phyloP scores from a whole-genome alignment of 2,113 vertebrate species.

The Cacatua alba region DNA sequence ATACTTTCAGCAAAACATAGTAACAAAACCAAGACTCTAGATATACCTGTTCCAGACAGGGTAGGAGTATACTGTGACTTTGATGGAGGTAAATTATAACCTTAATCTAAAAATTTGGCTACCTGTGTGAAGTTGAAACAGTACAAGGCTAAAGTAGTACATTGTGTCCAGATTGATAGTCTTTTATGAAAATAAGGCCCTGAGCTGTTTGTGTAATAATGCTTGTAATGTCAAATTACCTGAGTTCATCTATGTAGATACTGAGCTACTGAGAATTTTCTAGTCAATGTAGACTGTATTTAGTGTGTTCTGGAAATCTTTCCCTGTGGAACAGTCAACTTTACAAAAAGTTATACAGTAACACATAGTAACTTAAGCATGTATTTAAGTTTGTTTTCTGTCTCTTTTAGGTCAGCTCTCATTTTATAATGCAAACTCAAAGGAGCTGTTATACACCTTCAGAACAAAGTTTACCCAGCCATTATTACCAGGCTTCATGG shows the following conservation, averaged over 20 bases:
- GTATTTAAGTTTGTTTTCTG: not conserved
- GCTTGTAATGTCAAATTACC: not conserved
- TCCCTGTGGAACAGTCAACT: not conserved
- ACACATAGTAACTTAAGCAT: not conserved
- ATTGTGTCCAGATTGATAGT: not conserved
- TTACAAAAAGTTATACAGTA: not conserved
- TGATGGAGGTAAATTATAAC: slow-evolving; percentile 83
- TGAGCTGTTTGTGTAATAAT: not conserved
- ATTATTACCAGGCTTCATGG: slow-evolving; percentile 91
- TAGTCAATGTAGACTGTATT: not conserved
- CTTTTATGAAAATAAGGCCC: not conserved
- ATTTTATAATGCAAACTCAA: slow-evolving; percentile 88
- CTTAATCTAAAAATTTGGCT: not conserved
- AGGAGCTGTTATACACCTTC: slow-evolving; percentile 88
- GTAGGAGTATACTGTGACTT: slow-evolving; percentile 93
- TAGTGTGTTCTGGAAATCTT: not conserved
- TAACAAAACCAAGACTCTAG: slow-evolving; percentile 89
- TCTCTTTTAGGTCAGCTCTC: slow-evolving; percentile 84
- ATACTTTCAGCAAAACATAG: slow-evolving; percentile 92
- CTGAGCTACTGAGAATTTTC: not conserved
- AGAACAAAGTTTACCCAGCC: slow-evolving; percentile 91
- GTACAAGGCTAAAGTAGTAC: not conserved
- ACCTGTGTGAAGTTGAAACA: not conserved
- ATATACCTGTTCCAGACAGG: slow-evolving; percentile 82
- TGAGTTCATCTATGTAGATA: not conserved